Conservation (phyloP, 2,888 invertebrate species). For the Agrotis ipsilon region DNA sequence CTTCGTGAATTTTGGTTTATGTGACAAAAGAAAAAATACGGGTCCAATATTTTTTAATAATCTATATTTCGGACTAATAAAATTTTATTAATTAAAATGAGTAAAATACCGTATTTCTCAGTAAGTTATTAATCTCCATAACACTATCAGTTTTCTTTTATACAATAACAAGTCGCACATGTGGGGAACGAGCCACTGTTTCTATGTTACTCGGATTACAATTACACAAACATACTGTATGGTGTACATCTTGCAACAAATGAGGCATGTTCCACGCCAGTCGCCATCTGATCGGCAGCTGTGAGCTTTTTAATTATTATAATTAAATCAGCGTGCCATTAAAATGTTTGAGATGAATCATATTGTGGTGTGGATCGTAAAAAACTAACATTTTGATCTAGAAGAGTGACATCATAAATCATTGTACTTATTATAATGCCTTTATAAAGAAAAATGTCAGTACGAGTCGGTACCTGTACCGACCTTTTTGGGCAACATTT, state of each 20-base stretch:
- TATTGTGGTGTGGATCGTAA: background rate
- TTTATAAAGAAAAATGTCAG: too few relatives aligned
- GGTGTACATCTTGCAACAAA: conserved; percentile 20
- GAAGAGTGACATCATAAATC: too few relatives aligned
- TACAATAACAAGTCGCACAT: conserved; percentile 37
- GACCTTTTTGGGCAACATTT: too few relatives aligned
- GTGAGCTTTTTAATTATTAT: conserved; percentile 31
- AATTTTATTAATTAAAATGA: too few relatives aligned
- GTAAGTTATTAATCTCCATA: background rate
- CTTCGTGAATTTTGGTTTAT: too few relatives aligned
- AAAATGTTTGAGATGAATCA: conserved; percentile 48
- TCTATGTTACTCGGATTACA: conserved; percentile 51
- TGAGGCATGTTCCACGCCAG: conserved; percentile 33
- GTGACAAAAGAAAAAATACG: too few relatives aligned
- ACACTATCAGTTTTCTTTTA: conserved; percentile 22
- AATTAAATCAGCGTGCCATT: conserved; percentile 49
- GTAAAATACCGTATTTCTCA: too few relatives aligned
- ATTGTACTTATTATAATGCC: too few relatives aligned
- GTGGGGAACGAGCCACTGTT: conserved; percentile 23
- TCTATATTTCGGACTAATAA: too few relatives aligned
- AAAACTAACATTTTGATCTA: too few relatives aligned
- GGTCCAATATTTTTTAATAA: too few relatives aligned
- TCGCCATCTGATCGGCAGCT: conserved; percentile 46
- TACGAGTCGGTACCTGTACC: too few relatives aligned
- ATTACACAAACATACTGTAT: conserved; percentile 40